Evolutionary conservation across 2,797 vertebrate genomes (phyloP).

Genomic region (Kryptopterus vitreolus): DNA sequence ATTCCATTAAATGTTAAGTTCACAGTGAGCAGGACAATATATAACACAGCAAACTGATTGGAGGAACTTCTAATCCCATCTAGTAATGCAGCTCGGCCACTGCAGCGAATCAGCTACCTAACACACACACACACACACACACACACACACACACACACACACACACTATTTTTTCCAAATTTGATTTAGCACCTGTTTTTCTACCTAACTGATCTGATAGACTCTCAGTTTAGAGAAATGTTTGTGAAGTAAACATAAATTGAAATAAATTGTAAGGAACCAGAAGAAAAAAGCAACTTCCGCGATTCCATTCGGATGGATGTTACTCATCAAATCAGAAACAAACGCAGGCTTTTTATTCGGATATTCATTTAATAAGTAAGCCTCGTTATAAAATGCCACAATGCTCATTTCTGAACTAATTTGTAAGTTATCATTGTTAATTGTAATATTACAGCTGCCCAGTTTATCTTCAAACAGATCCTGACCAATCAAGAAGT

Average conservation of each 20-base stretch:
- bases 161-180: too few species aligned
- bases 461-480: too few species aligned
- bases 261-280: too few species aligned
- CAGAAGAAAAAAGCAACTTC: neutral
- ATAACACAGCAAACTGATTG: neutral
- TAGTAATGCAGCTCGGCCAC: slow-evolving; percentile 61
- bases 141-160: neutral
- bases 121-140: neutral
- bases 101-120: neutral
- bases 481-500: too few species aligned
- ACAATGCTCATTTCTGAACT: too few species aligned
- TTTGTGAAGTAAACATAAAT: too few species aligned
- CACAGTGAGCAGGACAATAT: neutral
- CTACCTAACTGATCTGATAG: too few species aligned
- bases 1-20: neutral
- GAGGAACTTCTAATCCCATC: slow-evolving; percentile 1
- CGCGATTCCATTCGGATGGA: neutral
- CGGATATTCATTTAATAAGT: neutral
- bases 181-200: neutral
- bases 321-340: neutral
- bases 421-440: too few species aligned
- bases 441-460: too few species aligned
- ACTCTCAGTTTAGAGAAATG: too few species aligned
- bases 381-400: neutral
- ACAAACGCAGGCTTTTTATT: neutral